Conservation (phyloP, 2,113 vertebrate genomes). For the Vombatus ursinus region DNA sequence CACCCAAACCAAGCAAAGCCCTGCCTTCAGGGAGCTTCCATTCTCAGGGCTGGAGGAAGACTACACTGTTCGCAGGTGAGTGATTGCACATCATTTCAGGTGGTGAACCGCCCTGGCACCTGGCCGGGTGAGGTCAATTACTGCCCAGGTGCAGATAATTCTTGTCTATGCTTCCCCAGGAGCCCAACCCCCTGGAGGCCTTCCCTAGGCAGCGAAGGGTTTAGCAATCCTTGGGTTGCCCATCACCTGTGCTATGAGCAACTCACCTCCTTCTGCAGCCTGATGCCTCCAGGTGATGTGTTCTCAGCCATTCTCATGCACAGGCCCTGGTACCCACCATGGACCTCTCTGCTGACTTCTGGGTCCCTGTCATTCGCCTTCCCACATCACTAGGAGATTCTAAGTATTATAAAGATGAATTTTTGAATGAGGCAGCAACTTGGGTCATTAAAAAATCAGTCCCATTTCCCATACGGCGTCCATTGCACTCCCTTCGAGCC, state of each 20-base stretch:
- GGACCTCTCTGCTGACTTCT: neutral
- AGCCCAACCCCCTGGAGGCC: neutral
- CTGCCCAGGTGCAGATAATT: neutral
- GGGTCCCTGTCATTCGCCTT: neutral
- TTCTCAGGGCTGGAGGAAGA: neutral
- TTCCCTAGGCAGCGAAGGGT: neutral
- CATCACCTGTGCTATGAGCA: neutral
- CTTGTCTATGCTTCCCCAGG: neutral
- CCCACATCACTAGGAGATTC: neutral
- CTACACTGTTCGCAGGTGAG: too few species aligned
- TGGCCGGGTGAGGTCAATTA: neutral
- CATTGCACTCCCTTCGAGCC: neutral
- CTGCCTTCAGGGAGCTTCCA: neutral
- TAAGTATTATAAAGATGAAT: neutral
- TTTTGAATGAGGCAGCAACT: neutral
- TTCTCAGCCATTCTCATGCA: neutral
- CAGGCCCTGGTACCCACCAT: neutral
- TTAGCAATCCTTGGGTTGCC: neutral
- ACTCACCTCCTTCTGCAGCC: neutral
- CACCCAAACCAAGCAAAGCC: neutral
- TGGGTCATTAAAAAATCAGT: neutral
- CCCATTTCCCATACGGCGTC: neutral
- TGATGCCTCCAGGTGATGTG: neutral
- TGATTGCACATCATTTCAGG: too few species aligned
- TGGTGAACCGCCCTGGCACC: too few species aligned